These are phyloP conservation scores for Autographa pulchrina DNA, from an alignment of 2,888 invertebrate genomes.

Conservation along the genomic window DNA sequence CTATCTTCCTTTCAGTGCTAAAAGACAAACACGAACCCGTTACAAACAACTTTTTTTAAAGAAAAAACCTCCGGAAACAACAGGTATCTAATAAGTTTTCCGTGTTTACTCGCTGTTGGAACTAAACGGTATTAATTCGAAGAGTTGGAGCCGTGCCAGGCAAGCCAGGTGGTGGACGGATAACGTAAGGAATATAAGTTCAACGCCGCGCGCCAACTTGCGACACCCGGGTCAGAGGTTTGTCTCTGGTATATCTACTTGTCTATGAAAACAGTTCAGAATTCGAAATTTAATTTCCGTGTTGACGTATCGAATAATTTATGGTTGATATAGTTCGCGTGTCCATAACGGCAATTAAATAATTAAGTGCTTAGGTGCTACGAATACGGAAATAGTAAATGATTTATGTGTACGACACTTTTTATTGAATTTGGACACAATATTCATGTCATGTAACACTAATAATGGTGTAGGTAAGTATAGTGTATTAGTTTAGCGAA, in stretches of 20 bases:
- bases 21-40: not conserved
- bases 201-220: constrained; percentile 15
- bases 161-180: constrained; percentile 43
- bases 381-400: too few species aligned
- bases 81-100: constrained; percentile 17
- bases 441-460: too few species aligned
- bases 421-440: too few species aligned
- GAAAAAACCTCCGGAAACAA: constrained; percentile 32
- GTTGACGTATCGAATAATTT: too few species aligned
- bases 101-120: constrained; percentile 40
- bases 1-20: not conserved
- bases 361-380: too few species aligned
- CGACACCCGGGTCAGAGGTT: constrained; percentile 36
- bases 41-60: not conserved
- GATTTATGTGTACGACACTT: too few species aligned
- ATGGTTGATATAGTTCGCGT: too few species aligned
- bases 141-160: constrained; percentile 46
- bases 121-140: constrained; percentile 49
- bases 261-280: not conserved
- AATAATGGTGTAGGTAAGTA: too few species aligned
- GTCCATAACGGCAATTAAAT: too few species aligned
- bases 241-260: not conserved
- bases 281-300: constrained; percentile 41
- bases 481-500: too few species aligned
- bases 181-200: constrained; percentile 41